Evolutionary conservation across 1,140 invertebrate genomes (phyloP).

Genomic region (Pentalonia nigronervosa): DNA sequence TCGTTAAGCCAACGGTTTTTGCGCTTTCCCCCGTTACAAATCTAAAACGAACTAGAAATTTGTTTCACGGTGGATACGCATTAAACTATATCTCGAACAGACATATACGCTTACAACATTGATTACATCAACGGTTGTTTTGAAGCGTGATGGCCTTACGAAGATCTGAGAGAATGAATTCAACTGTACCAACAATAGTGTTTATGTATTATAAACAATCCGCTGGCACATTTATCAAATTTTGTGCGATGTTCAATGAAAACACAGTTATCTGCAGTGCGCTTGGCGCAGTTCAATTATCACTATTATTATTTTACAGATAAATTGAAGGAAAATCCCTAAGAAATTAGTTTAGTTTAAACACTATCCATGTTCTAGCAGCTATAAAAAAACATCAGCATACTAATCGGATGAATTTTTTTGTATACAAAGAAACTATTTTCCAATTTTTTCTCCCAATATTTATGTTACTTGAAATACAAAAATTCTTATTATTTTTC

Average conservation of each 20-base stretch:
- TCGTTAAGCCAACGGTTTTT: no score
- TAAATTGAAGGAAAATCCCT: neutral
- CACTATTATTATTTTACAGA: neutral
- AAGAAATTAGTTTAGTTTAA: neutral
- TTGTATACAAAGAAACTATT: neutral
- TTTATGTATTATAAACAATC: neutral
- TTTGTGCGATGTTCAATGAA: neutral
- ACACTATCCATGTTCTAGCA: neutral
- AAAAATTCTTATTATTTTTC: neutral
- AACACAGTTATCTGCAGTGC: neutral
- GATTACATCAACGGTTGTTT: neutral
- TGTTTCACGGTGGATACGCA: neutral
- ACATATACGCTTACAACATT: neutral
- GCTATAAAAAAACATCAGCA: neutral
- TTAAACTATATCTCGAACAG: neutral
- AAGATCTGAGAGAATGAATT: neutral
- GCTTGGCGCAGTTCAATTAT: neutral
- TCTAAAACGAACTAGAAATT: neutral
- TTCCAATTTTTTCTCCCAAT: neutral
- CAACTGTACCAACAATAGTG: neutral
- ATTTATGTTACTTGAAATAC: neutral
- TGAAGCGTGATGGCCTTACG: neutral
- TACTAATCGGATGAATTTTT: neutral
- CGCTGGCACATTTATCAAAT: neutral
- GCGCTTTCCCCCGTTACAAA: neutral